Percentiles rank a stretch among this genome's conserved stretches.
Evolutionary conservation across 2,113 vertebrate species (phyloP).

Genomic region (Lichenostomus cassidix): DNA sequence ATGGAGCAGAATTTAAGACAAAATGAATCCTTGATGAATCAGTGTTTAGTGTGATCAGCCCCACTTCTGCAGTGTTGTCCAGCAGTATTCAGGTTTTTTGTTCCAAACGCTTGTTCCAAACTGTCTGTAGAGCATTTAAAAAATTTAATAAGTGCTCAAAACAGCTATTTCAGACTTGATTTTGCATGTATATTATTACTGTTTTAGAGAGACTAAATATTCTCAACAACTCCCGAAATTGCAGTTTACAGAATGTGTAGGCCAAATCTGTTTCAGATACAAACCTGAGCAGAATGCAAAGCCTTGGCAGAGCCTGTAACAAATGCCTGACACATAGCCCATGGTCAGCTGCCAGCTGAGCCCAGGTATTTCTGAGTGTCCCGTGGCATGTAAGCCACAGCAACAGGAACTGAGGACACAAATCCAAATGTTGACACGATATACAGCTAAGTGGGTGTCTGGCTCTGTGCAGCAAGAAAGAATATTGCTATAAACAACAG

Average conservation of each 20-base stretch:
- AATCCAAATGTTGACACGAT: not conserved
- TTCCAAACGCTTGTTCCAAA: no score
- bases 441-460: not conserved
- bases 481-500: not conserved
- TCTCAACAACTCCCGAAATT: not conserved
- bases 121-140: not conserved
- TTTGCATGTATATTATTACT: not conserved
- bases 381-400: rapidly evolving
- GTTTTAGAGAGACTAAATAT: not conserved
- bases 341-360: not conserved
- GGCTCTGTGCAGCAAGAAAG: not conserved
- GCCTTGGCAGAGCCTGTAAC: not conserved
- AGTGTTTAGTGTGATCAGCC: no score
- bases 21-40: no score
- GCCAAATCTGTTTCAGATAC: not conserved
- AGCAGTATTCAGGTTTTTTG: no score
- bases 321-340: not conserved
- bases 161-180: not conserved
- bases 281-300: not conserved
- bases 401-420: not conserved
- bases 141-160: not conserved
- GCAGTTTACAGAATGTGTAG: not conserved
- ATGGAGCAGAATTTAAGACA: no score
- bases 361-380: not conserved
- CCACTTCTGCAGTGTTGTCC: no score